Conservation (phyloP, 2,797 vertebrate species). For the Uromys caudimaculatus region DNA sequence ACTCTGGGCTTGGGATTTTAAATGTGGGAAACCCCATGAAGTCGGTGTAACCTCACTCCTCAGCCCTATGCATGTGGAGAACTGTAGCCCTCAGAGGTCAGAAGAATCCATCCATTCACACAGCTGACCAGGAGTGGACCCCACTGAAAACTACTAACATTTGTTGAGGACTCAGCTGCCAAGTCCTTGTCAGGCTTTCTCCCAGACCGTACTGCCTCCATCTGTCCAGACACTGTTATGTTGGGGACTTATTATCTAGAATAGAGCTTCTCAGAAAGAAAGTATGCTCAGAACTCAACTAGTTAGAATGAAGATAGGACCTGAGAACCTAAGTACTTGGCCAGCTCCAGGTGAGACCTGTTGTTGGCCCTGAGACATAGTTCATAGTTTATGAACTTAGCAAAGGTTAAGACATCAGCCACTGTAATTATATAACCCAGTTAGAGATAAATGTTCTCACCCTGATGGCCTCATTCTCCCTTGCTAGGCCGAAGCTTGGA, state of each 20-base stretch:
- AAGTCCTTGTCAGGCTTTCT: background rate
- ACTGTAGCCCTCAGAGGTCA: background rate
- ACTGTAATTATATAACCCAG: background rate
- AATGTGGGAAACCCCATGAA: background rate
- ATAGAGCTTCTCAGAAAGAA: background rate
- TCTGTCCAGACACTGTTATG: background rate
- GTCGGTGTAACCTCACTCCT: background rate
- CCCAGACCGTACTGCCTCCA: background rate
- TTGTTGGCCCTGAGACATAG: background rate
- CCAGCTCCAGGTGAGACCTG: background rate
- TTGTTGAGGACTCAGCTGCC: background rate
- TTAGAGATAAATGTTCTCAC: background rate
- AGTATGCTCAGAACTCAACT: background rate
- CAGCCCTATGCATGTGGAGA: background rate
- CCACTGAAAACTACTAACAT: background rate
- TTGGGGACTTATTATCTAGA: background rate
- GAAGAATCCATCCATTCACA: background rate
- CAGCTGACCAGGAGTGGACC: background rate
- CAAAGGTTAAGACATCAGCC: background rate
- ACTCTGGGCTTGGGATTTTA: constrained; percentile 44
- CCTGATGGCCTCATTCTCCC: background rate
- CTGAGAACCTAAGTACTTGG: background rate
- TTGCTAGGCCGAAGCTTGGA: background rate
- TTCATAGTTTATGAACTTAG: background rate
- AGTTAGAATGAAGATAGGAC: background rate